These are phyloP conservation scores for Neolamprologus cancellatus DNA, from an alignment of 2,113 vertebrate genomes.

Conservation along the genomic window DNA sequence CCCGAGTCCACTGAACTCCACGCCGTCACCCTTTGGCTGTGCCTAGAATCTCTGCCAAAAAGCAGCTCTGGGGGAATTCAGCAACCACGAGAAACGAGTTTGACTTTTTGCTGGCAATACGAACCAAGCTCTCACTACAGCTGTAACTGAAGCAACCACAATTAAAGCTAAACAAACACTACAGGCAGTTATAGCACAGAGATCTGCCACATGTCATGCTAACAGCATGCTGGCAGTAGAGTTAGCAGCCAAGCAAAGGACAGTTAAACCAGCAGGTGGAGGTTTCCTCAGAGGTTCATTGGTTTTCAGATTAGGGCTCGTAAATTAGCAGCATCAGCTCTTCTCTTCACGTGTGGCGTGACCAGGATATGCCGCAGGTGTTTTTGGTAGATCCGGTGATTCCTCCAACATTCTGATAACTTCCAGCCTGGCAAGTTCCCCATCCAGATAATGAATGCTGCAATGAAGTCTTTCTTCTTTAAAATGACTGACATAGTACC, in stretches of 20 bases:
- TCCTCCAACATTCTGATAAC: not conserved
- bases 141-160: not conserved
- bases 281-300: not conserved
- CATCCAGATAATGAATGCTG: not conserved
- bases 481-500: not conserved
- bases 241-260: not conserved
- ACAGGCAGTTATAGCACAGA: not conserved
- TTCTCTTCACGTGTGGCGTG: not conserved
- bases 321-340: not conserved
- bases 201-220: not conserved
- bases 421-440: not conserved
- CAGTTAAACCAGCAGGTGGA: not conserved
- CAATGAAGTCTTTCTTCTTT: not conserved
- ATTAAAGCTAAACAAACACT: not conserved
- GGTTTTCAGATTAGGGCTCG: not conserved
- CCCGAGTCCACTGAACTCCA: accelerated
- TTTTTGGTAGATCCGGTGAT: not conserved
- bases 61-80: not conserved
- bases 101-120: not conserved
- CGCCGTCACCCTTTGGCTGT: not conserved
- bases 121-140: too few species aligned
- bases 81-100: not conserved
- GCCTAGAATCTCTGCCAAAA: not conserved
- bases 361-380: not conserved
- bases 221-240: not conserved